Evolutionary conservation across 1,140 invertebrate genomes (phyloP).

Genomic region (Drosophila seguyi): DNA sequence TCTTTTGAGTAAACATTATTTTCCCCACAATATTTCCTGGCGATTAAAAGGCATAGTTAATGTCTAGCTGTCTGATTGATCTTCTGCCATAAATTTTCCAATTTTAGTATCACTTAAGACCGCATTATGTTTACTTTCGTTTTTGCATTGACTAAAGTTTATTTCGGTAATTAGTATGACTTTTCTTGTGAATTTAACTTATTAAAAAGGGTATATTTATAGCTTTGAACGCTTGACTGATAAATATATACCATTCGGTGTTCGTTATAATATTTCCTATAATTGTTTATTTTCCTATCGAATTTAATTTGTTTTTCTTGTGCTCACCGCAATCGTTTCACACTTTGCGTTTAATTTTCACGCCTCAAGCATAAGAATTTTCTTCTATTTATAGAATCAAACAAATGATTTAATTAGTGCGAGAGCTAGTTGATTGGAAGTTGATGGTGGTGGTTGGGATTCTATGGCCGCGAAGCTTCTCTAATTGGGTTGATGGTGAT

Average conservation of each 20-base stretch:
- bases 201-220: not conserved
- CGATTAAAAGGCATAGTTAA: slow-evolving; percentile 1
- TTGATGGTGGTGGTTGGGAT: not conserved
- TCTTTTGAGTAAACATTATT: slow-evolving; percentile 1
- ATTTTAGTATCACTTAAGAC: slow-evolving; percentile 1
- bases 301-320: slow-evolving; percentile 35
- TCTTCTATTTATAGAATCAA: slow-evolving; percentile 22
- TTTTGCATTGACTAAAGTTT: not conserved
- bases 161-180: not conserved
- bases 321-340: slow-evolving; percentile 6
- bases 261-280: not conserved
- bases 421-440: slow-evolving; percentile 9
- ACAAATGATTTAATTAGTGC: slow-evolving; percentile 46
- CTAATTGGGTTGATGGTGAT: slow-evolving; percentile 50
- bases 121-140: not conserved
- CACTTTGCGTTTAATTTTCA: slow-evolving; percentile 24
- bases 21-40: not conserved
- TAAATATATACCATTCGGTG: not conserved
- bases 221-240: not conserved
- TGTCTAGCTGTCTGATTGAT: slow-evolving; percentile 15
- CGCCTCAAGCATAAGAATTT: slow-evolving; percentile 26
- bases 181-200: not conserved
- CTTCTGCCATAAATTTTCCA: not conserved
- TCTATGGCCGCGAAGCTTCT: not conserved
- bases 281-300: slow-evolving; percentile 30